Percentiles rank a stretch among this genome's conserved stretches.
Conservation (phyloP, 2,888 invertebrate species). For the Antitype chi region DNA sequence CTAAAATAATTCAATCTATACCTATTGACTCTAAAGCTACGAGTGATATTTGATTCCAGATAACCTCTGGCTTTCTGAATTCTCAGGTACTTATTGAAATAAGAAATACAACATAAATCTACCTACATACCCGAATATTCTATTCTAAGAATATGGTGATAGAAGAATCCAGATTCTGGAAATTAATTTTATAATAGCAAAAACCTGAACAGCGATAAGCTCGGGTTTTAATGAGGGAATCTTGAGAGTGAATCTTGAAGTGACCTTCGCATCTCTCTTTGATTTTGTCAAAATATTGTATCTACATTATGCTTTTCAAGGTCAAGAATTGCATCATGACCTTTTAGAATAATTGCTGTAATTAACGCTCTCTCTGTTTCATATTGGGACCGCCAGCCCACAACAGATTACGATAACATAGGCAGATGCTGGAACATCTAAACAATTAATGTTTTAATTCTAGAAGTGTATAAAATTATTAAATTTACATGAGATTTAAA, state of each 20-base stretch:
- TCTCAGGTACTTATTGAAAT: constrained; percentile 52
- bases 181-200: not conserved
- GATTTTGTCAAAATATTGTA: not conserved
- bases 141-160: not conserved
- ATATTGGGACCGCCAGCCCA: not conserved
- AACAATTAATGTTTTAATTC: not conserved
- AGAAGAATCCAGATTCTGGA: not conserved
- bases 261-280: not conserved
- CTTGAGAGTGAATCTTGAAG: not conserved
- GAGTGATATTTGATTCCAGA: constrained; percentile 62
- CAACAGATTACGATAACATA: not conserved
- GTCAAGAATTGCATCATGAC: not conserved
- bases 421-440: not conserved
- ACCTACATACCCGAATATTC: not conserved
- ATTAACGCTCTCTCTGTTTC: not conserved
- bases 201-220: not conserved
- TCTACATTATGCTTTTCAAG: not conserved
- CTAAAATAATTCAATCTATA: constrained; percentile 57
- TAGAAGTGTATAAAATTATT: not conserved
- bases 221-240: not conserved
- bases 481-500: not conserved
- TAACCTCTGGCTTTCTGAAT: constrained; percentile 60
- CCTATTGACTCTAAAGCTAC: constrained; percentile 49
- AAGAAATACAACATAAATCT: constrained; percentile 28
- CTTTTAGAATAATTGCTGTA: not conserved